Evolutionary conservation across 1,140 invertebrate species (phyloP).

Genomic region (Drosophila parabipectinata): DNA sequence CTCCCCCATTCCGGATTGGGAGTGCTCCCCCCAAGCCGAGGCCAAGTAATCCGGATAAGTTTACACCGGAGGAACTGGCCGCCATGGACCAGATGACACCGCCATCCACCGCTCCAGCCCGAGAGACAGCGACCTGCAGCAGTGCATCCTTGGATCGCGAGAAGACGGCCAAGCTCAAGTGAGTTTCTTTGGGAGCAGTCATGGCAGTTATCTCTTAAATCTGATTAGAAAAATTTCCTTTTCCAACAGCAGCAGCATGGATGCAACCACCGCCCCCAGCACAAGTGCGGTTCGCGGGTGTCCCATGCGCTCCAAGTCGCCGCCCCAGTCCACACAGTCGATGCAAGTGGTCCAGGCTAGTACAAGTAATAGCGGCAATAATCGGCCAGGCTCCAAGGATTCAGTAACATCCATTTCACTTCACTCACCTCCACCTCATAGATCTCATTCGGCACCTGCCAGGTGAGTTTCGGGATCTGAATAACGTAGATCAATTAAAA

Average conservation of each 20-base stretch:
- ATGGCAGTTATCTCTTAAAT: constrained; percentile 12
- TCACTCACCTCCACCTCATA: constrained; percentile 72
- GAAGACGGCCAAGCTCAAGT: constrained; percentile 59
- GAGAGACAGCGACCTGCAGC: constrained; percentile 67
- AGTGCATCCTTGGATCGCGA: constrained; percentile 62
- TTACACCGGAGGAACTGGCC: constrained; percentile 78
- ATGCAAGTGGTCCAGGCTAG: constrained; percentile 35
- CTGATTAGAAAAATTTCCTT: constrained; percentile 80
- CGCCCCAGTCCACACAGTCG: not conserved
- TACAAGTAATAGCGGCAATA: constrained; percentile 28
- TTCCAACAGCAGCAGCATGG: constrained; percentile 66
- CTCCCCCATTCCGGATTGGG: constrained; percentile 76
- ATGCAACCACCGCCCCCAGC: constrained; percentile 16
- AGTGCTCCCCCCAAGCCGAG: constrained; percentile 77
- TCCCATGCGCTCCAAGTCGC: constrained; percentile 38
- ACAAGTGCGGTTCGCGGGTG: constrained; percentile 31
- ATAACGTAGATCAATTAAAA: not conserved
- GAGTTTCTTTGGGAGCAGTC: constrained; percentile 12
- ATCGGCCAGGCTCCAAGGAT: constrained; percentile 60
- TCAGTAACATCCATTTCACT: constrained; percentile 71
- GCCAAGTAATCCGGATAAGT: constrained; percentile 71
- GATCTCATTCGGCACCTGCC: constrained; percentile 66
- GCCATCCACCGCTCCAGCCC: constrained; percentile 74
- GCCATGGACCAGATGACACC: constrained; percentile 79
- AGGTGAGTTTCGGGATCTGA: constrained; percentile 26